A percentile compares a stretch with the other conserved stretches of the same genome.
These are phyloP conservation scores for Apodemus sylvaticus DNA, from an alignment of 2,113 vertebrate genomes.

Conservation along the genomic window DNA sequence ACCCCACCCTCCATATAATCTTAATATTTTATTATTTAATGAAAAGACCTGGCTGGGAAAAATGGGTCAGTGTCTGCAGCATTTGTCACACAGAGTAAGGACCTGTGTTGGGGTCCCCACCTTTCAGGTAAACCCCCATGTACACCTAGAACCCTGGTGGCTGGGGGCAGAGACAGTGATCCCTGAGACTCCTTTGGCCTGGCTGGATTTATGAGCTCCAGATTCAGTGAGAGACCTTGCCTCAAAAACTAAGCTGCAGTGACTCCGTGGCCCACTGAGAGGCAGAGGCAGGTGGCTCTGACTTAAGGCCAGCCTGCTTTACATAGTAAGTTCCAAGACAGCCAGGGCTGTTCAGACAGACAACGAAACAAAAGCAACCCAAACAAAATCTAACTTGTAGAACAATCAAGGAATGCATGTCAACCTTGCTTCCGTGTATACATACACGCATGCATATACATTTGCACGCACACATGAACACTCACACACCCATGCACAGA, in stretches of 20 bases:
- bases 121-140: no score
- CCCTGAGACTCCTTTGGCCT: neutral
- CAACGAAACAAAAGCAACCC: neutral
- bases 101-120: neutral
- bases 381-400: neutral
- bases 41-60: neutral
- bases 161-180: neutral
- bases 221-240: neutral
- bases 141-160: neutral
- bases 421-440: neutral
- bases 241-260: neutral
- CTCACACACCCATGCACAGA: neutral
- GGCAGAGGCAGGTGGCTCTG: neutral
- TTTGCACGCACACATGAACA: no score
- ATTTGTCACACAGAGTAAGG: no score
- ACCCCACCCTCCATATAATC: neutral
- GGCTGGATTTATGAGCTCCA: neutral
- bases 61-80: neutral
- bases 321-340: neutral
- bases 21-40: neutral
- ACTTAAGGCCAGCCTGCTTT: neutral
- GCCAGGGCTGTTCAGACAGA: neutral
- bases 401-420: no score
- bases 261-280: neutral
- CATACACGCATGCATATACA: neutral